Base-by-base conservation (phyloP, 2,797 vertebrate genomes). In the Myoxocephalus aenaeus region DNA sequence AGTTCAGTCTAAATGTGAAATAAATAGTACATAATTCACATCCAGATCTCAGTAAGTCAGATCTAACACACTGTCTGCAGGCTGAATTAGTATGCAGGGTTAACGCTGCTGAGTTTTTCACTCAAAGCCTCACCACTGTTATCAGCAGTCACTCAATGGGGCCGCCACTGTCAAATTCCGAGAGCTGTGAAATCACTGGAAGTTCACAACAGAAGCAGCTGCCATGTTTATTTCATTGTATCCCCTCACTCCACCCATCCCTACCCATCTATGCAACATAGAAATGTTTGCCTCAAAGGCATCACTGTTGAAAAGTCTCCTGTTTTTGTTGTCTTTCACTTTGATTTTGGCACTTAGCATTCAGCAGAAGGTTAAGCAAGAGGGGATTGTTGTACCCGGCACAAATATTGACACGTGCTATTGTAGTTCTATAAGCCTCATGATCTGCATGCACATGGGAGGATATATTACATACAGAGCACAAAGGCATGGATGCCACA, bases 201-300 rank as follows among this genome's bases (percentile, higher is more conserved):
- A 91, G 89, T 92, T 93, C 86, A 89, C 85, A 92, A 87, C 79
- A 89, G 85, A 89, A 76, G 80, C 87, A 84, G 84, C 82, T 91
- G 89, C 87, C 87, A 86, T 91, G 92, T 94, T 94, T 92, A 91
- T 89, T 93, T 91, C 85, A 90, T 84, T 93, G 85, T 83, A 86
- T 85, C 80, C 67, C 73, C 86, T 81, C 83, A 79, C 77, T 79
- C 77, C 82, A 86, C 71, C 70, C 78, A 85, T 87, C 75, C 77
- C 57, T 73, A 76, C 70, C 83, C 84, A 86, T 83, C 85, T 70
- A 85, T 92, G 90, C 77, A 85, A 73, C 42, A 71, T 75, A 82
- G 79, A 84, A 88, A 84, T 81, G 73, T 90, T 91, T 90, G 80
- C 86, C 86, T 93, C 86, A 90, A 81, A 94, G 89, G 85, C 86